phyloP scores from a whole-genome alignment of 1,140 invertebrate genomes.

The Hyphantria cunea region DNA sequence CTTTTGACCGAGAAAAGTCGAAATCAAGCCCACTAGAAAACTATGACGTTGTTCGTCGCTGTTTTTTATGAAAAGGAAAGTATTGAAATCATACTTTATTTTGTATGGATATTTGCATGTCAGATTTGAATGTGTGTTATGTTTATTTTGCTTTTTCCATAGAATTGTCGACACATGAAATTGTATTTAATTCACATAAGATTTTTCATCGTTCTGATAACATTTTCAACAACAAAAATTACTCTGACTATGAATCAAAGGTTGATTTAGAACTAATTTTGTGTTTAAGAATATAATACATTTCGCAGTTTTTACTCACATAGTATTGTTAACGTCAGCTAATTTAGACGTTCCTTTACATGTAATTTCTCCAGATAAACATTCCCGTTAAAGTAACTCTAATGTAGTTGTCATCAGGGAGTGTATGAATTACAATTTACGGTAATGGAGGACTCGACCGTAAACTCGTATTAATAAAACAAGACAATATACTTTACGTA shows the following conservation, averaged over 20 bases:
- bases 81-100: too few species aligned
- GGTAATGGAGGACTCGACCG: conserved; percentile 23
- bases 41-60: neutral
- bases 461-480: conserved; percentile 12
- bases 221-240: too few species aligned
- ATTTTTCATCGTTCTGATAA: too few species aligned
- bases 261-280: too few species aligned
- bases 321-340: neutral
- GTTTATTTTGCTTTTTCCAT: too few species aligned
- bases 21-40: neutral
- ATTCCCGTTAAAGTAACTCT: conserved; percentile 1
- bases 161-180: too few species aligned
- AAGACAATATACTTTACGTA: neutral
- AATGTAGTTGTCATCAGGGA: conserved; percentile 9
- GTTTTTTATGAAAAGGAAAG: neutral
- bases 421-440: conserved; percentile 28
- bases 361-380: conserved; percentile 11
- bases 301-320: too few species aligned
- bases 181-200: too few species aligned
- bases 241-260: too few species aligned
- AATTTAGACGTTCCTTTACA: conserved; percentile 1
- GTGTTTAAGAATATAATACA: too few species aligned
- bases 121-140: too few species aligned
- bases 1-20: neutral
- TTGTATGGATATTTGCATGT: too few species aligned